Evolutionary conservation across 2,888 invertebrate genomes (phyloP), one percentile per base, ranked within the genome.

Genomic region (Volucella inflata): DNA sequence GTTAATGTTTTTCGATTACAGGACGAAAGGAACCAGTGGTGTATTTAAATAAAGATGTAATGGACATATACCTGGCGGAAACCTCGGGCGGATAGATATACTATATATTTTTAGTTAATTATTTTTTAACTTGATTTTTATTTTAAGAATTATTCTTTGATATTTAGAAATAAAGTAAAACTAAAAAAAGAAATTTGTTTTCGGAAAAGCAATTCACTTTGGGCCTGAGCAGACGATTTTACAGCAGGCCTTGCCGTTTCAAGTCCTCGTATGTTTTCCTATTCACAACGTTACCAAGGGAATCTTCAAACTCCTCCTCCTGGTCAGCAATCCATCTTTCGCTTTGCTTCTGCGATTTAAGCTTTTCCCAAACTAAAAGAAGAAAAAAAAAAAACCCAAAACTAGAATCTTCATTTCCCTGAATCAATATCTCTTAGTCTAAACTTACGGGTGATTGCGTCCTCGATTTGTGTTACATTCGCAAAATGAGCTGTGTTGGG

Each of bases 401-500:
- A 17, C 36, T 10, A 16, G 36, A 46, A 44, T 36, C 8, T 8
- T 0, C 1, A 12, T 51, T 8, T 17, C 9, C 51, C 8, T 14
- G 21, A 10, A 4, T 11, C 12, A n/a, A 11, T 12, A n/a, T 11
- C 2, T 38, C 1, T 16, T 8, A 14, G 1, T 8, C 3, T 16
- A 48, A 51, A 72, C 96, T 94, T 93, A 96, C 96, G 93, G 48
- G 98, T 97, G 62, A 99, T 94, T 0, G 99, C 99, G 92, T 99
- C 99, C 92, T 99, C 99, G 89, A 99, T 99, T 91, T 98, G 98
- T 0, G 99, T 99, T 46, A 99, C 99, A 92, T 99, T 99, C 0
- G 99, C 99, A 93, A 99, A 99, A 93, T 99, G 99, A 0, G 99
- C 99, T 0, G 99, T 99, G 92, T 99, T 99, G 0, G 99, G 99